phyloP scores from a whole-genome alignment of 2,888 invertebrate species.

The Antheraea assamensis region DNA sequence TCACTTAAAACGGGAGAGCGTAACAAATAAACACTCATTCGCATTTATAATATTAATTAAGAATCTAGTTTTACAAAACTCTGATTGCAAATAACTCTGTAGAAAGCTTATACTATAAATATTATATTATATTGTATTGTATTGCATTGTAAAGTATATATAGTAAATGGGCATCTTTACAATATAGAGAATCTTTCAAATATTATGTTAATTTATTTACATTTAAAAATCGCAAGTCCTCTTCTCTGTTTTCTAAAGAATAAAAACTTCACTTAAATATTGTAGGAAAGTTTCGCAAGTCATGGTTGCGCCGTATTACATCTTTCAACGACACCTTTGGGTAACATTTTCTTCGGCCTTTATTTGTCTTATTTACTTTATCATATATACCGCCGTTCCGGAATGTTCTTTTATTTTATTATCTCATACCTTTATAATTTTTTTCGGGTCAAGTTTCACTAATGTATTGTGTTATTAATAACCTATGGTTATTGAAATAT shows the following conservation, averaged over 20 bases:
- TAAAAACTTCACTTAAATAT: constrained; percentile 29
- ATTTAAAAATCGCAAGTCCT: background rate
- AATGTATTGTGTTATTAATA: no score
- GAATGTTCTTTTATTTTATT: no score
- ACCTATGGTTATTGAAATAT: no score
- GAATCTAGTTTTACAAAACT: no score
- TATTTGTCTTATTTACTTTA: constrained; percentile 49
- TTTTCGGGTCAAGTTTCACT: no score
- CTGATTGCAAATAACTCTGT: no score
- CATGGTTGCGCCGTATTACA: constrained; percentile 45
- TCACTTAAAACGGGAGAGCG: no score
- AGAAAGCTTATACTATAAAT: no score
- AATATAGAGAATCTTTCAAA: background rate
- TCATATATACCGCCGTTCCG: background rate
- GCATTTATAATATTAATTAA: no score
- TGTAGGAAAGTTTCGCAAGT: constrained; percentile 42
- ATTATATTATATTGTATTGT: no score
- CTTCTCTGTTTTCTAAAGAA: constrained; percentile 28
- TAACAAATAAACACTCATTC: no score
- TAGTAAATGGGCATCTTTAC: background rate
- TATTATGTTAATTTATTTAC: constrained; percentile 4
- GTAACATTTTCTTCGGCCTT: constrained; percentile 53
- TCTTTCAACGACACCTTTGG: constrained; percentile 56
- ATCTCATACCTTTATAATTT: no score
- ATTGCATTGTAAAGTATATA: background rate